Base-by-base conservation (phyloP, 2,113 vertebrate species). In the Ciconia boyciana region DNA sequence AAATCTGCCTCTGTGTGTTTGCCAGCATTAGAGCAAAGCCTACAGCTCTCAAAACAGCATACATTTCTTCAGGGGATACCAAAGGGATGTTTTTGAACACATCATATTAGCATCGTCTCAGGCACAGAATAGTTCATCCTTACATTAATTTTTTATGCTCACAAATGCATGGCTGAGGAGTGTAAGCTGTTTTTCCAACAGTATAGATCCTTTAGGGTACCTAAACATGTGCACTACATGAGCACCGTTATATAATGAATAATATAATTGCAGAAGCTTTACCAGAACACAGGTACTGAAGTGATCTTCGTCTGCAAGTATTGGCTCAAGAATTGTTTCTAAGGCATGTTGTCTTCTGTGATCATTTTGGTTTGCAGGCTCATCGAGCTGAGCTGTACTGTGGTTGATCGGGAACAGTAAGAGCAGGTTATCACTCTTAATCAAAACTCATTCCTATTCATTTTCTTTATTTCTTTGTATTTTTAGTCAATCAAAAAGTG, bases 41-140 rank as follows among this genome's bases (percentile, higher is more conserved):
- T 43, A 11, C 19, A 13, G n/a, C n/a, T 64, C 34, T 70, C 22
- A 34, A 79, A 70, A 17, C 10, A 54, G 29, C 5, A n/a, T 6
- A 8, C 3, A 3, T 26, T 17, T 48, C n/a, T 32, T 28, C 0
- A 2, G 13, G 17, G 9, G 1, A n/a, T n/a, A 16, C 16, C 11
- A 34, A 80, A 31, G 15, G 48, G 16, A 19, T 52, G 8, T 8
- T 15, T 71, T 55, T 11, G 57, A 75, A 57, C 34, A 16, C 41
- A 32, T 32, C 25, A 5, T 6, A 5, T 39, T 51, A 52, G 16
- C 41, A 32, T 34, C 4, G 3, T 36, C 48, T 75, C 58, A 31
- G 83, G 61, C 66, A 70, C 20, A 78, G 22, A 68, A 43, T 3
- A 60, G 13, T 43, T 77, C 44, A 74, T 61, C 48, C 36, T 80